A percentile compares a stretch with the other conserved stretches of the same genome.
Conservation (phyloP, 2,797 vertebrate species). For the Paedocypris micromegethes region DNA sequence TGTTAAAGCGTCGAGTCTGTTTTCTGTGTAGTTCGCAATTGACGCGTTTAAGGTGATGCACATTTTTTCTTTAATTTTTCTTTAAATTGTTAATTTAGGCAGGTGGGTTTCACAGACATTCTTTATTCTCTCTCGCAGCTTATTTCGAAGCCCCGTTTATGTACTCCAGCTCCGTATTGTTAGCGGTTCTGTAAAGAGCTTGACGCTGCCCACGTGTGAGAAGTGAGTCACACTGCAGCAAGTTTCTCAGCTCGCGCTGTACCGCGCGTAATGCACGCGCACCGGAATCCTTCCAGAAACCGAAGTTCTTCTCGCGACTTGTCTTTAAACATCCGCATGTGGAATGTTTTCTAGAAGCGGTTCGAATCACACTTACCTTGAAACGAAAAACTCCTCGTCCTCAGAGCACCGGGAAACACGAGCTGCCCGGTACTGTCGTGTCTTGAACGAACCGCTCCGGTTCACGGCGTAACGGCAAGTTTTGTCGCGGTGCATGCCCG, state of each 20-base stretch:
- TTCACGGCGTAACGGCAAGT: conserved; percentile 11
- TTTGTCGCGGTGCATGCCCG: neutral
- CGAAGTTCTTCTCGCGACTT: neutral
- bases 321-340: neutral
- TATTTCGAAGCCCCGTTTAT: too few species aligned
- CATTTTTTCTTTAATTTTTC: too few species aligned
- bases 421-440: conserved; percentile 10
- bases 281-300: neutral
- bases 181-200: conserved; percentile 16
- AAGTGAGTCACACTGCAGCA: conserved; percentile 79
- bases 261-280: conserved; percentile 40
- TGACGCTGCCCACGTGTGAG: conserved; percentile 62
- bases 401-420: neutral
- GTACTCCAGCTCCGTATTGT: too few species aligned
- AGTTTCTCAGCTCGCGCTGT: conserved; percentile 59
- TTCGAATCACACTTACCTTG: conserved; percentile 34
- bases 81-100: too few species aligned
- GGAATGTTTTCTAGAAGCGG: neutral
- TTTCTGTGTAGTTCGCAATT: too few species aligned
- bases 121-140: too few species aligned
- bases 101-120: too few species aligned
- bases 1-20: too few species aligned
- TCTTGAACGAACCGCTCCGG: neutral
- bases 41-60: too few species aligned
- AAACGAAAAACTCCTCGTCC: conserved; percentile 6